Evolutionary conservation across 2,797 vertebrate genomes (phyloP).

Genomic region (Sebastes matsubarae): DNA sequence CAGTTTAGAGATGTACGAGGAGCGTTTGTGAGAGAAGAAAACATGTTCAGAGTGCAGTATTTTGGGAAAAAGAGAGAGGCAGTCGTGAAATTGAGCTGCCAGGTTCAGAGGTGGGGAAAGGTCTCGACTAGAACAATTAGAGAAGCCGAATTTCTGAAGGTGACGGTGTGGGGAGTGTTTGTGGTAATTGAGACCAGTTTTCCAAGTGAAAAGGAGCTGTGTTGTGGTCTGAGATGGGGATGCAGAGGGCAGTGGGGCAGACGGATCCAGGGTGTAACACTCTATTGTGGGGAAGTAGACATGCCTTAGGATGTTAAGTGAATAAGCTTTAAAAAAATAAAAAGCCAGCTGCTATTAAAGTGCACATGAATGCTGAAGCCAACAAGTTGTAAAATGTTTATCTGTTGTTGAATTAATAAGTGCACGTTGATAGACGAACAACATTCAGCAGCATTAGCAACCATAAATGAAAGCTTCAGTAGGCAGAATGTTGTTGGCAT

Average conservation of each 20-base stretch:
- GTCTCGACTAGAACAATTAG: background rate
- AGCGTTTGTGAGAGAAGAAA: background rate
- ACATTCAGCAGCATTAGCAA: background rate
- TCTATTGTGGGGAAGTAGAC: background rate
- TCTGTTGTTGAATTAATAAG: background rate
- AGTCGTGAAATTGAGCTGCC: background rate
- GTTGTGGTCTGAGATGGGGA: background rate
- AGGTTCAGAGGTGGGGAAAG: background rate
- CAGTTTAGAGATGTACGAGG: background rate
- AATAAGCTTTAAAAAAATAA: no score
- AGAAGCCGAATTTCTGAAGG: background rate
- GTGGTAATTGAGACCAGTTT: constrained; percentile 5
- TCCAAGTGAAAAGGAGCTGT: background rate
- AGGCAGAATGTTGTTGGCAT: no score
- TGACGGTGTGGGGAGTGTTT: background rate
- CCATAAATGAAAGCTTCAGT: background rate
- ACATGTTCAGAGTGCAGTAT: background rate
- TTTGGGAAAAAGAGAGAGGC: background rate
- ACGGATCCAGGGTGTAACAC: background rate
- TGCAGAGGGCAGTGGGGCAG: background rate
- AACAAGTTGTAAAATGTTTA: background rate
- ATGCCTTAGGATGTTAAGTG: background rate
- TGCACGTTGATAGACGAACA: background rate
- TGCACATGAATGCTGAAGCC: background rate
- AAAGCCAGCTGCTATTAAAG: background rate